phyloP scores from a whole-genome alignment of 2,888 invertebrate genomes.

The Drosophila trichaetosa region DNA sequence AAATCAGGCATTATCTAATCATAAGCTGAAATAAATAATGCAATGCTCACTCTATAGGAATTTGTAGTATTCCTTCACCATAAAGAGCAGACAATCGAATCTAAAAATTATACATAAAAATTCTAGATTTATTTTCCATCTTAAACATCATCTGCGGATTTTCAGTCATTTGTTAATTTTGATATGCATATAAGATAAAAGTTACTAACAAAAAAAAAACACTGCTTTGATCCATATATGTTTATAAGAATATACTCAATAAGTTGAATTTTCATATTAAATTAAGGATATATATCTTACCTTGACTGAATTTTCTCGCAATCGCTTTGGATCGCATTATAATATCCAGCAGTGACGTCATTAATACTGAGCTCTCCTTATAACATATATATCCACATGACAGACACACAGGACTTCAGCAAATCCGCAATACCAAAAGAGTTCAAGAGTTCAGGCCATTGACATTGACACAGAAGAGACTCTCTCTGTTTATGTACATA shows the following conservation, averaged over 20 bases:
- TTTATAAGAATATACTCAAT: background rate
- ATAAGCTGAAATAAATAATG: background rate
- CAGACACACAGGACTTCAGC: constrained; percentile 12
- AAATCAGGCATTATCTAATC: background rate
- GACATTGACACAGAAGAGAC: constrained; percentile 65
- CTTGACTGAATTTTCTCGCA: constrained; percentile 84
- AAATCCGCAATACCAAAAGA: constrained; percentile 14
- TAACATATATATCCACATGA: constrained; percentile 35
- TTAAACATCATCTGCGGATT: background rate
- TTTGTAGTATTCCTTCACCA: background rate
- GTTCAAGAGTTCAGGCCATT: constrained; percentile 63
- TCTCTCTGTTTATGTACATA: background rate
- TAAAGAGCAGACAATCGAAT: background rate
- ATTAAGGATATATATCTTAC: constrained; percentile 60
- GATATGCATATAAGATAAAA: background rate
- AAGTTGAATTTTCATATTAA: background rate
- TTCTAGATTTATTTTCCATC: background rate
- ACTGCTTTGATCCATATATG: background rate
- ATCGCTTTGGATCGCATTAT: constrained; percentile 85
- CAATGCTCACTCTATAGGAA: background rate
- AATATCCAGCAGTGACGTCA: constrained; percentile 82
- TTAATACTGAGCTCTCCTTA: constrained; percentile 58
- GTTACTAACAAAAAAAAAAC: too few species aligned
- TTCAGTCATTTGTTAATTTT: background rate
- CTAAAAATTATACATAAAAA: background rate